Conservation (phyloP, 2,888 invertebrate species). For the Drosophila mercatorum region DNA sequence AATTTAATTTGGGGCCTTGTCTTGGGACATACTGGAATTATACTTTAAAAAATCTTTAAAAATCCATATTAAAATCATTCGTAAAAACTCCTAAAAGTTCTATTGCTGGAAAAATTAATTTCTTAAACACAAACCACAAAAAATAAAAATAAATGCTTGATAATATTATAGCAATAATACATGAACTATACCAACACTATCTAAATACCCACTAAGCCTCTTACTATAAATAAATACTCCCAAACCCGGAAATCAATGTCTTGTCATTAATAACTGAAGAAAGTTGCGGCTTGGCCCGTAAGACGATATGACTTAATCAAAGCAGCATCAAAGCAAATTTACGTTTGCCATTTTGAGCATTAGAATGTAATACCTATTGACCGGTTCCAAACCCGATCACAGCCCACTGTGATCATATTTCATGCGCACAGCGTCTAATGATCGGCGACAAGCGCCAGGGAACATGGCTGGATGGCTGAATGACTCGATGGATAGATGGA, state of each 20-base stretch:
- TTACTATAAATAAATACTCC: neutral
- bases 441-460: conserved; percentile 42
- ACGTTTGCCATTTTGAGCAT: conserved; percentile 59
- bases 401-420: conserved; percentile 59
- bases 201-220: neutral
- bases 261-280: conserved; percentile 16
- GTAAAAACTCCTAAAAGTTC: neutral
- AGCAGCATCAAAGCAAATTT: conserved; percentile 63
- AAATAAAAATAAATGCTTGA: neutral
- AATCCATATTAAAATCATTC: neutral
- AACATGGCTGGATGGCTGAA: conserved; percentile 4
- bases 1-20: neutral
- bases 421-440: conserved; percentile 55
- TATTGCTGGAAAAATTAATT: neutral
- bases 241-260: conserved; percentile 43
- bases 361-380: conserved; percentile 65
- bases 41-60: no score
- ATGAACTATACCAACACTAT: neutral
- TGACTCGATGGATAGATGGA: conserved; percentile 5
- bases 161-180: neutral
- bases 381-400: conserved; percentile 52
- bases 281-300: conserved; percentile 37
- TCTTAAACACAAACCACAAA: no score
- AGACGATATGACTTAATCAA: conserved; percentile 67
- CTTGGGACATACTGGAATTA: no score